Percentiles rank a stretch among this genome's conserved stretches.
These are phyloP conservation scores for Microplitis demolitor DNA, from an alignment of 1,140 invertebrate species.

Conservation along the genomic window DNA sequence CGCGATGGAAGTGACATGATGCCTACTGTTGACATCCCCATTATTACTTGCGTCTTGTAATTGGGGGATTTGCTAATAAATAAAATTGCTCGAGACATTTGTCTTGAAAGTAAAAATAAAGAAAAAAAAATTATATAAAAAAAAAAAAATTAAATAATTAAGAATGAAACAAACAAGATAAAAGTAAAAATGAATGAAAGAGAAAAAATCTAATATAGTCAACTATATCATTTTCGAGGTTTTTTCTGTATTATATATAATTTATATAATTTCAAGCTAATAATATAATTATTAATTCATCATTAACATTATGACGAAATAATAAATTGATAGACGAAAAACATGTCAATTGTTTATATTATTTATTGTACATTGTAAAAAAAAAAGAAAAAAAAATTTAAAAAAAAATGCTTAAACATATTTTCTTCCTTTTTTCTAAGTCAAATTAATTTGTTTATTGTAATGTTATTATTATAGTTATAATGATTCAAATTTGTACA, in stretches of 20 bases:
- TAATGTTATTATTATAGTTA: too few relatives aligned
- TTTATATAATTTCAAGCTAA: background rate
- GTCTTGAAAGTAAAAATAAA: background rate
- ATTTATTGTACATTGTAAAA: too few relatives aligned
- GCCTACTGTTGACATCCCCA: slow-evolving; percentile 58
- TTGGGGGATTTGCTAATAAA: slow-evolving; percentile 57
- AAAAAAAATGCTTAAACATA: too few relatives aligned
- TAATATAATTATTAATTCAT: background rate
- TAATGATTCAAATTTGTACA: too few relatives aligned
- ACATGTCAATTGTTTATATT: background rate
- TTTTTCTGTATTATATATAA: background rate
- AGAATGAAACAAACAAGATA: slow-evolving; percentile 1
- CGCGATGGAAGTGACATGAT: slow-evolving; percentile 63
- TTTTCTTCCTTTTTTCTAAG: too few relatives aligned
- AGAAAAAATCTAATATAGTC: slow-evolving; percentile 33
- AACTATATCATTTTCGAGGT: slow-evolving; percentile 28
- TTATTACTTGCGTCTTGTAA: slow-evolving; percentile 51
- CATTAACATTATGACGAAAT: background rate
- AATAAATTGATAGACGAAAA: background rate
- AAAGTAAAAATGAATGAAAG: slow-evolving; percentile 28
- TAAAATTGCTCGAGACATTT: background rate
- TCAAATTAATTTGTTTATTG: too few relatives aligned
- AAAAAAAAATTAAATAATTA: background rate
- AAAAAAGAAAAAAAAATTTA: too few relatives aligned
- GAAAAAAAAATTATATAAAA: background rate